A percentile compares a stretch with the other conserved stretches of the same genome.
These are phyloP conservation scores for Corydoras maculifer DNA, from an alignment of 2,113 vertebrate genomes.

Conservation along the genomic window DNA sequence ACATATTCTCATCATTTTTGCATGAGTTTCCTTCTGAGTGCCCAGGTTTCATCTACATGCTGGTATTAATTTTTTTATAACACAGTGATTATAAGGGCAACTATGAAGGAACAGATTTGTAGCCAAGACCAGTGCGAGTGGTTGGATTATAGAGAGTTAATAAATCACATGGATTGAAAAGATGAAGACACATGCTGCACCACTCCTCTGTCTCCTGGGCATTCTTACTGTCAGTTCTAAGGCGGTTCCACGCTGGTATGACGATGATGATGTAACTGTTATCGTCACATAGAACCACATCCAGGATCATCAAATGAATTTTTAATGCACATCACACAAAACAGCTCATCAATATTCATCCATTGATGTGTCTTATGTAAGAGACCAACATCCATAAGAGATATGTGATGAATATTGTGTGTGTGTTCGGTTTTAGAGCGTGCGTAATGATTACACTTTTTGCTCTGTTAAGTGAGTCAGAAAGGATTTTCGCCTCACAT, in stretches of 20 bases:
- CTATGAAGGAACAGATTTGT: not conserved
- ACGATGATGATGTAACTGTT: slow-evolving; percentile 27
- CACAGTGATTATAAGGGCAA: not conserved
- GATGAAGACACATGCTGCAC: not conserved
- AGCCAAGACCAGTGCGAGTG: slow-evolving; percentile 1
- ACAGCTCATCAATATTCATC: slow-evolving; percentile 62
- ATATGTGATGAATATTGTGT: slow-evolving; percentile 8
- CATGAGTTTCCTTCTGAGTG: slow-evolving; percentile 3
- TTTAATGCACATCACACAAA: slow-evolving; percentile 46
- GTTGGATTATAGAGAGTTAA: not conserved
- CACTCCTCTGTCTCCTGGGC: slow-evolving; percentile 2
- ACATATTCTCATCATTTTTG: not conserved
- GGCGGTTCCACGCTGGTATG: not conserved
- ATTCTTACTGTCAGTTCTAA: not conserved
- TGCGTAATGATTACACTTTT: not conserved
- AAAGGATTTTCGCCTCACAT: not conserved
- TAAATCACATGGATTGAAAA: not conserved
- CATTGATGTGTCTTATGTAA: slow-evolving; percentile 56
- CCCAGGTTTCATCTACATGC: slow-evolving; percentile 10
- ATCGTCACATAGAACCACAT: slow-evolving; percentile 21
- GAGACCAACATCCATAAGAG: slow-evolving; percentile 19
- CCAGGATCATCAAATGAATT: slow-evolving; percentile 29
- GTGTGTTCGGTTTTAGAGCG: not conserved
- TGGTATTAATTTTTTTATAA: slow-evolving; percentile 14
- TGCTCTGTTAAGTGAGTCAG: not conserved